A percentile compares a stretch with the other conserved stretches of the same genome.
Evolutionary conservation across 2,888 invertebrate species (phyloP).

Genomic region (Ectemnius continuus): DNA sequence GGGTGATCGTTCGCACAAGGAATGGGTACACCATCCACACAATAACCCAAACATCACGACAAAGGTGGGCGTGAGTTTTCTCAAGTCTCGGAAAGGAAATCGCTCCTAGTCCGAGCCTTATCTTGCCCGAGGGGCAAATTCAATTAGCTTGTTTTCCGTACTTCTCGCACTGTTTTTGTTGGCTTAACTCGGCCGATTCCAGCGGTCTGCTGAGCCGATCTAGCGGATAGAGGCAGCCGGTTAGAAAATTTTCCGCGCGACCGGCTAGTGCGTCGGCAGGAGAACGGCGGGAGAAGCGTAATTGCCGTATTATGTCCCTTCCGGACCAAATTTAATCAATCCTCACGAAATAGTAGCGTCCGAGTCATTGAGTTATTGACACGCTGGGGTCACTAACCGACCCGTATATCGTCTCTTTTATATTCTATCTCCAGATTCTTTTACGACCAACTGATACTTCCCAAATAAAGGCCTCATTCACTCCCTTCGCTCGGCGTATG

Average conservation of each 20-base stretch:
- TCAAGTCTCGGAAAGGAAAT: background rate
- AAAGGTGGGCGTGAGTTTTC: conserved; percentile 60
- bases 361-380: conserved; percentile 54
- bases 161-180: conserved; percentile 36
- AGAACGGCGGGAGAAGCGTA: conserved; percentile 39
- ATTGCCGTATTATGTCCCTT: conserved; percentile 61
- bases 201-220: background rate
- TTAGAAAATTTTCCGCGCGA: conserved; percentile 33
- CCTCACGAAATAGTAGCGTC: conserved; percentile 52
- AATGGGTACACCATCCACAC: conserved; percentile 39
- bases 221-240: conserved; percentile 20
- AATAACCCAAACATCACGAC: conserved; percentile 71
- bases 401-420: conserved; percentile 20
- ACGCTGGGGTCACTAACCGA: conserved; percentile 67
- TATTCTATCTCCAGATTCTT: conserved; percentile 1
- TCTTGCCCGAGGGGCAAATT: too few species aligned
- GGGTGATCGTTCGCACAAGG: conserved; percentile 49
- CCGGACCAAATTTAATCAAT: conserved; percentile 64
- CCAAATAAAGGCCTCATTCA: conserved; percentile 20
- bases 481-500: too few species aligned
- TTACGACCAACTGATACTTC: conserved; percentile 7
- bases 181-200: conserved; percentile 29
- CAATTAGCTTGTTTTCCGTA: background rate
- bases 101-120: background rate
- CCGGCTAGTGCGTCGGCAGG: too few species aligned